Evolutionary conservation across 1,140 invertebrate genomes (phyloP).

Genomic region (Galleria mellonella): DNA sequence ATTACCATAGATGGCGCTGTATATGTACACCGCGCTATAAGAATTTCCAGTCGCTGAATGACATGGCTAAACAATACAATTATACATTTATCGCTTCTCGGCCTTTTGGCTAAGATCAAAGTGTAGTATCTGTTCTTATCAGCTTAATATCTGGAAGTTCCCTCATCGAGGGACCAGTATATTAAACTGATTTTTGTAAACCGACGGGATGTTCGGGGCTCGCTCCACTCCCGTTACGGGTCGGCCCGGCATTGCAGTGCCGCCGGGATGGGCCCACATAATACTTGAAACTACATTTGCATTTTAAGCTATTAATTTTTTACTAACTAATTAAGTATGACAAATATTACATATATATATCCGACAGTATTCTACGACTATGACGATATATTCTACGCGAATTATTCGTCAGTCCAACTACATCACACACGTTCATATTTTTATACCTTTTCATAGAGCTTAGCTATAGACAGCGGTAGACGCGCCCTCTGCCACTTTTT

Average conservation of each 20-base stretch:
- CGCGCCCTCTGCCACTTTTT: too few relatives aligned
- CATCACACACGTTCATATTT: too few relatives aligned
- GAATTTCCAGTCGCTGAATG: neutral
- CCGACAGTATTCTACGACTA: too few relatives aligned
- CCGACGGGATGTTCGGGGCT: constrained; percentile 6
- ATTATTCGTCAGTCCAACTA: too few relatives aligned
- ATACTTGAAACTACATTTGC: neutral
- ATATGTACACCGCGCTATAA: neutral
- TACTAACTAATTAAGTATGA: too few relatives aligned
- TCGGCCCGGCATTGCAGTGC: constrained; percentile 3
- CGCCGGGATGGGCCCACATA: constrained; percentile 1
- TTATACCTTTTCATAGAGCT: too few relatives aligned
- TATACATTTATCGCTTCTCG: neutral
- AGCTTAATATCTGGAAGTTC: constrained; percentile 3
- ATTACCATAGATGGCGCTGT: too few relatives aligned
- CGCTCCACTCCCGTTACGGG: constrained; percentile 1
- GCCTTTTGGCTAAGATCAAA: constrained; percentile 3
- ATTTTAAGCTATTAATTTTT: too few relatives aligned
- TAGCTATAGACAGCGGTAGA: too few relatives aligned
- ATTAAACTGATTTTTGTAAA: constrained; percentile 12
- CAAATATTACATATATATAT: too few relatives aligned
- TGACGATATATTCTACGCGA: too few relatives aligned
- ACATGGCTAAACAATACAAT: neutral
- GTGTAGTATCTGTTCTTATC: constrained; percentile 3
- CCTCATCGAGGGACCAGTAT: constrained; percentile 11